Evolutionary conservation across 2,113 vertebrate genomes (phyloP), one percentile per base, ranked within the genome.

Genomic region (Phalacrocorax aristotelis): DNA sequence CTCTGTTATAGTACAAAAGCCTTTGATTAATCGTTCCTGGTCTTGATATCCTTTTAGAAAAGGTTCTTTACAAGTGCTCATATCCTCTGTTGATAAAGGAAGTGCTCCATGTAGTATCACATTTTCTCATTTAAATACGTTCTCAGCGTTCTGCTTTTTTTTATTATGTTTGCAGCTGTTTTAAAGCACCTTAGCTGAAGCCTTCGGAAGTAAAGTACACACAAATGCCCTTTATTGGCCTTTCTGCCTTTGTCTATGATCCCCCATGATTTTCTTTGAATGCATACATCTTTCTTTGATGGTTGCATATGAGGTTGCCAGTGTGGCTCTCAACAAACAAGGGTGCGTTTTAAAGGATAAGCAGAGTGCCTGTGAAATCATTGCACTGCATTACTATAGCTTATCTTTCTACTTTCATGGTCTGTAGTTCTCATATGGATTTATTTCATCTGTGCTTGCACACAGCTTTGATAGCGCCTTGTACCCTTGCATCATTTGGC

Each of bases 371-470:
- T 91, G 61, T 68, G 80, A 88, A 90, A 93, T 36, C 60, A 81
- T 46, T 60, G 68, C 76, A 34, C 62, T 90, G 88, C 72, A 66
- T 94, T 91, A 78, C 76, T 75, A 3, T 58, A 68, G 87, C 76
- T 96, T 96, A 75, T 94, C 71, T 96, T 94, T 58, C 82, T 57
- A 1, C 68, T 97, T 91, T 84, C 64, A 48, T 74, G 87, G 87
- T 72, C 72, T 94, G 62, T 25, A 71, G 71, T 88, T 84, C 79
- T 94, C 81, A 27, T 64, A 55, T 44, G 76, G 93, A 78, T 96
- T 97, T 94, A 96, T 96, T 96, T 92, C 64, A 55, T 90, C 75
- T 86, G 52, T 74, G 69, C 89, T 82, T 49, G 34, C 75, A 46
- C 74, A 66, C 36, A 48, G 75, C 87, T 85, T 52, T 85, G 78